A percentile compares a stretch with the other conserved stretches of the same genome.
Conservation (phyloP, 35 echinoderm and acorn worm genomes). For the Diadema setosum region DNA sequence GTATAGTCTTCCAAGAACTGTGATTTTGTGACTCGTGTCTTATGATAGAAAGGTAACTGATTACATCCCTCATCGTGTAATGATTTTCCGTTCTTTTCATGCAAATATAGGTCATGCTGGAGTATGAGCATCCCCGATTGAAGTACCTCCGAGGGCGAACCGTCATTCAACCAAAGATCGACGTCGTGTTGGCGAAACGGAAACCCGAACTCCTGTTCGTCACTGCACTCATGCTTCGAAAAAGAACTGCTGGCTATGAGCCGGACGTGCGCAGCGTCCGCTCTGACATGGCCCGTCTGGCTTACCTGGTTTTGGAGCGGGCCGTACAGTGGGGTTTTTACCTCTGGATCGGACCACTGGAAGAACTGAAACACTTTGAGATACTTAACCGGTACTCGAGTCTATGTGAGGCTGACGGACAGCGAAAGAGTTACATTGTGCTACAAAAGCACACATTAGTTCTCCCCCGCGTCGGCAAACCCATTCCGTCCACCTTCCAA, state of each 20-base stretch:
- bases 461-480: slow-evolving; percentile 78
- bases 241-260: slow-evolving; percentile 63
- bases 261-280: slow-evolving; percentile 67
- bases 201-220: slow-evolving; percentile 68
- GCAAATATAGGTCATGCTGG: slow-evolving; percentile 47
- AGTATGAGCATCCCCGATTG: slow-evolving; percentile 74
- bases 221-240: slow-evolving; percentile 61
- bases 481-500: slow-evolving; percentile 70
- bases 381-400: slow-evolving; percentile 59
- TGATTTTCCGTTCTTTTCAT: neutral
- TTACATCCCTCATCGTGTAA: too few species aligned
- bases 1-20: too few species aligned
- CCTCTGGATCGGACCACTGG: slow-evolving; percentile 76
- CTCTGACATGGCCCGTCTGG: slow-evolving; percentile 86
- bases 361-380: slow-evolving; percentile 74
- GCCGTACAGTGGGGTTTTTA: slow-evolving; percentile 84
- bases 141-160: slow-evolving; percentile 76
- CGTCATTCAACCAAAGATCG: slow-evolving; percentile 81
- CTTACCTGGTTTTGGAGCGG: slow-evolving; percentile 75
- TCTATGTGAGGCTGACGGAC: slow-evolving; percentile 60
- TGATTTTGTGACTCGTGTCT: too few species aligned
- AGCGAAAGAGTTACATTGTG: slow-evolving; percentile 73
- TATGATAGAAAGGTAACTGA: too few species aligned
- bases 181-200: slow-evolving; percentile 70
- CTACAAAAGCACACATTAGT: slow-evolving; percentile 64